Percentiles rank a stretch among this genome's conserved stretches.
phyloP scores from a whole-genome alignment of 2,797 vertebrate species.

The Myotis pilosus region DNA sequence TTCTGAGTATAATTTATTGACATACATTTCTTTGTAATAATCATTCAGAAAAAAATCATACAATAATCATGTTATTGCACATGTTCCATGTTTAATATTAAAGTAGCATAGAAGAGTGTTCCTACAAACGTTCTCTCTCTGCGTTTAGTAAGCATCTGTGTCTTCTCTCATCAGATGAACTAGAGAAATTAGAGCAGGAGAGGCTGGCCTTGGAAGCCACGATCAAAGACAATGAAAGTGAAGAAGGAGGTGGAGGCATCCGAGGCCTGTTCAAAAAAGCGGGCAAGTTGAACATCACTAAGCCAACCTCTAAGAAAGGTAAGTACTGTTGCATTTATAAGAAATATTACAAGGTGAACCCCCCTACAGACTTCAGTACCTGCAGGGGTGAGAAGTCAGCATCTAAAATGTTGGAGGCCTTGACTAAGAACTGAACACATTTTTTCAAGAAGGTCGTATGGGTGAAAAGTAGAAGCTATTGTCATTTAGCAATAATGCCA shows the following conservation, averaged over 20 bases:
- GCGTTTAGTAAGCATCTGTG: neutral
- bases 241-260: conserved; percentile 84
- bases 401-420: neutral
- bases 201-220: conserved; percentile 89
- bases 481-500: neutral
- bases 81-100: neutral
- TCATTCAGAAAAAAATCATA: neutral
- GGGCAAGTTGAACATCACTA: conserved; percentile 86
- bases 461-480: neutral
- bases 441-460: neutral
- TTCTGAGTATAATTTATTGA: neutral
- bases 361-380: neutral
- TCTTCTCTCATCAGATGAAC: conserved; percentile 88
- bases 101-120: neutral
- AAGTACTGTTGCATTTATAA: conserved; percentile 49
- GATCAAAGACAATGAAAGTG: conserved; percentile 87
- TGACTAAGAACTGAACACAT: neutral
- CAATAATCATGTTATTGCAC: neutral
- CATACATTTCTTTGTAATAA: neutral
- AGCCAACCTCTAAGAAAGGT: conserved; percentile 89
- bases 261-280: conserved; percentile 89
- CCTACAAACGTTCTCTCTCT: neutral
- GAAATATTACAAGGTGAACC: neutral
- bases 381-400: neutral
- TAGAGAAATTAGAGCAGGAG: conserved; percentile 91